A percentile compares a stretch with the other conserved stretches of the same genome.
Evolutionary conservation across 2,888 invertebrate species (phyloP).

Genomic region (Thyatira batis): DNA sequence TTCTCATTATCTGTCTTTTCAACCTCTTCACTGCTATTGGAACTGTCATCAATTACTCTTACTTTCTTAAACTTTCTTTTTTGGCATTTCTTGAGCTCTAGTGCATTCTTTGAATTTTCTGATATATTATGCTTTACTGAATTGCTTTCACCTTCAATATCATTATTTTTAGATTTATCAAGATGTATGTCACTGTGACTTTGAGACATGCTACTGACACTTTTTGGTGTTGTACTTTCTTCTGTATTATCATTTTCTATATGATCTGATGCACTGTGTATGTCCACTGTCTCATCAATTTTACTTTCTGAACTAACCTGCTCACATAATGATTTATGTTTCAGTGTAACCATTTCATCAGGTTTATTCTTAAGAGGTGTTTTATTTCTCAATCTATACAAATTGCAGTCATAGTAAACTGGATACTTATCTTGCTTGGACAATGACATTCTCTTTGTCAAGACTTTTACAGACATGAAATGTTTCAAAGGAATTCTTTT

Average conservation of each 20-base stretch:
- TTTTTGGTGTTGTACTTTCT: background rate
- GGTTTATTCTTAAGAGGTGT: background rate
- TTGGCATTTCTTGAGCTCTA: background rate
- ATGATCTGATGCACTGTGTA: background rate
- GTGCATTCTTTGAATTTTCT: conserved; percentile 10
- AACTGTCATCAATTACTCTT: conserved; percentile 34
- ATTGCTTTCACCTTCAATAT: conserved; percentile 3
- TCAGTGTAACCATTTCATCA: background rate
- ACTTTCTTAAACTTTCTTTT: conserved; percentile 15
- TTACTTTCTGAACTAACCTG: conserved; percentile 6
- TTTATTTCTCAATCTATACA: conserved; percentile 48
- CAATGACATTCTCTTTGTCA: conserved; percentile 45
- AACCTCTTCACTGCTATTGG: conserved; percentile 30
- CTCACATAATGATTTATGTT: conserved; percentile 6
- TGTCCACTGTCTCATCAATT: conserved; percentile 7
- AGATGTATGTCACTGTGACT: background rate
- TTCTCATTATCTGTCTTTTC: conserved; percentile 8
- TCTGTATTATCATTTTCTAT: conserved; percentile 7
- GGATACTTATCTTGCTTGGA: conserved; percentile 61
- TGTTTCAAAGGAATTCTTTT: conserved; percentile 60
- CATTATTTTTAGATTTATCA: background rate
- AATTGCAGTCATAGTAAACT: conserved; percentile 62
- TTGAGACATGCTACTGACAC: background rate
- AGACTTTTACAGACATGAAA: conserved; percentile 62
- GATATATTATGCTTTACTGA: conserved; percentile 9